Conservation (phyloP, 2,888 invertebrate genomes). For the Tupiocoris notatus region DNA sequence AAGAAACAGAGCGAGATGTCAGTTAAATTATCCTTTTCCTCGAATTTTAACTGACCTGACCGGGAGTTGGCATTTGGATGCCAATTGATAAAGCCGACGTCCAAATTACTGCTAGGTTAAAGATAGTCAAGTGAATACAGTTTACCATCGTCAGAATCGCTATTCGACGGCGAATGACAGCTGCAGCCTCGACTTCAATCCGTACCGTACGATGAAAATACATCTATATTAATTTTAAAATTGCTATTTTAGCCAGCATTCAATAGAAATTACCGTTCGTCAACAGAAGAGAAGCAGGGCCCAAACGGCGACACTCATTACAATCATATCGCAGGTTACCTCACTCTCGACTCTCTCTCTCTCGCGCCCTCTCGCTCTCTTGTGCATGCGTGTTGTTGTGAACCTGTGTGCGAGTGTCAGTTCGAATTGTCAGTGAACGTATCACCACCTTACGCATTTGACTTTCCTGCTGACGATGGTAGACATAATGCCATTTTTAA, state of each 20-base stretch:
- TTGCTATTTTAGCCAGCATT: background rate
- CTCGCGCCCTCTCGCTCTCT: no score
- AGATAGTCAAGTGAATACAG: background rate
- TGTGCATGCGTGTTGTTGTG: background rate
- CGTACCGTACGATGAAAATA: no score
- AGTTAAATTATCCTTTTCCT: background rate
- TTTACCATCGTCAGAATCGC: background rate
- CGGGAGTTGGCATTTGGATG: background rate
- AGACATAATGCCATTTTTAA: no score
- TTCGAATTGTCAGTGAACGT: background rate
- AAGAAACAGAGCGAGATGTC: no score
- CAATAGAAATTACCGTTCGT: background rate
- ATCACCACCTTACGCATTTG: no score
- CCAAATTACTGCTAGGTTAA: background rate
- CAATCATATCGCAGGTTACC: background rate
- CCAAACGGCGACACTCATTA: background rate
- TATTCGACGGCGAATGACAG: background rate
- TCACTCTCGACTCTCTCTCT: background rate
- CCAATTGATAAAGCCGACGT: background rate
- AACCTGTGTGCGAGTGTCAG: background rate
- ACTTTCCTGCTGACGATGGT: no score
- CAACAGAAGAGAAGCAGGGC: background rate
- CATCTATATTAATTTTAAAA: no score
- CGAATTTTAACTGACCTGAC: background rate
- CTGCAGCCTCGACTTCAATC: no score